Evolutionary conservation across 2,113 vertebrate genomes (phyloP), one percentile per base, ranked within the genome.

Genomic region (Takifugu bimaculatus): DNA sequence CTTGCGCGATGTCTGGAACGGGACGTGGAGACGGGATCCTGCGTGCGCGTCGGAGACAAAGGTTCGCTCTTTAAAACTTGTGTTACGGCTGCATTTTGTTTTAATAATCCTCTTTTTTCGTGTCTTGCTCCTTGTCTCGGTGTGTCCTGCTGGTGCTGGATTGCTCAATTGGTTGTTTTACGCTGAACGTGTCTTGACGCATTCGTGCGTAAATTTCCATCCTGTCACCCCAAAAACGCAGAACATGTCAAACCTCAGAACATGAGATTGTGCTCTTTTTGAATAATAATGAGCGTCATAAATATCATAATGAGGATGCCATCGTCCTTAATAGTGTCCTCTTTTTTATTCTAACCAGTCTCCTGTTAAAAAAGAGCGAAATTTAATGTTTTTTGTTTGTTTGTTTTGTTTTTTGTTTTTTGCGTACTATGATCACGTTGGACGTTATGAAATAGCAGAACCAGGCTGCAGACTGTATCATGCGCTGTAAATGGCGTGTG

Each of bases 1-100:
- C 3, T 44, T 70, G 69, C 25, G 63, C 72, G 25, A 86, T 85
- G 85, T 56, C 14, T 42, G 65, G 61, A 53, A 59, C 58, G 5
- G 68, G 60, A 70, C 59, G 60, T 50, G 45, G 60, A 50, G 52
- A 70, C 25, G 56, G 75, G 60, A 77, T 58, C 70, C 54, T 48
- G 47, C 26, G 6, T 48, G 75, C 62, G 66, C 62, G 59, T 12
- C 65, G 80, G 78, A 68, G 50, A 68, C 14, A 66, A 11, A 86
- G 86, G 86, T 88, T 63, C 61, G 85, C n/a, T 27, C 29, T 49
- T 61, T 65, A 12, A 27, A 5, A 28, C 3, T 54, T 47, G 32
- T 25, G 9, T 35, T 25, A 42, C 13, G 5, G 0, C 3, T 10
- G 0, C 35, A 11, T 39, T 39, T 10, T 39, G 11, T 39, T 6